phyloP scores from a whole-genome alignment of 1,140 invertebrate genomes.

The Drosophila bocqueti region DNA sequence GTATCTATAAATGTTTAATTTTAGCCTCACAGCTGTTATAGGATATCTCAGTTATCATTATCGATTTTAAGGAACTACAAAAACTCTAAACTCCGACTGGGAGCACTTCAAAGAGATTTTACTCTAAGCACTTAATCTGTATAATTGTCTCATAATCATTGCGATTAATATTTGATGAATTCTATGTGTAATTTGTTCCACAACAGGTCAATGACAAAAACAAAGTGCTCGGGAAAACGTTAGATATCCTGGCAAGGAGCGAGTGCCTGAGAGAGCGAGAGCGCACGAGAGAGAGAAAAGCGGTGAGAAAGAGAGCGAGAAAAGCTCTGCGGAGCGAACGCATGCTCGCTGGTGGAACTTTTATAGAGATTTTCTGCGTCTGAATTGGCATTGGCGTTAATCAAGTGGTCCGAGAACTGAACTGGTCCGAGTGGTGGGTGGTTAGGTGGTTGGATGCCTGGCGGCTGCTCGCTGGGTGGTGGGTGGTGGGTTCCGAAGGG shows the following conservation, averaged over 20 bases:
- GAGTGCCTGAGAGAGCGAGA: slow-evolving; percentile 13
- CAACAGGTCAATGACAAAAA: slow-evolving; percentile 83
- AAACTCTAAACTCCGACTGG: neutral
- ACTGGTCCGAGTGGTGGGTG: slow-evolving; percentile 38
- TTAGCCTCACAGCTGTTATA: slow-evolving; percentile 20
- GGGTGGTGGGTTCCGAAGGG: slow-evolving; percentile 44
- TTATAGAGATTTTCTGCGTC: slow-evolving; percentile 78
- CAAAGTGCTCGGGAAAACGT: slow-evolving; percentile 43
- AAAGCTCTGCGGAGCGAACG: slow-evolving; percentile 59
- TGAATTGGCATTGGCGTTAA: slow-evolving; percentile 80
- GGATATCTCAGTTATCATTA: slow-evolving; percentile 1
- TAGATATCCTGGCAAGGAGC: slow-evolving; percentile 48
- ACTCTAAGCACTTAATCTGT: neutral
- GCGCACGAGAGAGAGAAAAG: neutral
- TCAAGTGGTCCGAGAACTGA: slow-evolving; percentile 67
- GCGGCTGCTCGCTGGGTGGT: slow-evolving; percentile 22
- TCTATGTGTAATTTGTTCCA: slow-evolving; percentile 39
- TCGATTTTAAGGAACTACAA: slow-evolving; percentile 8
- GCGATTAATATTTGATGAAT: slow-evolving; percentile 38
- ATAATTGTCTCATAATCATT: slow-evolving; percentile 16
- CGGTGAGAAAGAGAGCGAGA: slow-evolving; percentile 8
- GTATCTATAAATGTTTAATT: neutral
- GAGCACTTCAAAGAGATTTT: neutral
- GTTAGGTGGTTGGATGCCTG: slow-evolving; percentile 28
- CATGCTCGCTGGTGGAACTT: slow-evolving; percentile 69